Percentiles rank a stretch among this genome's conserved stretches.
Evolutionary conservation across 2,888 invertebrate genomes (phyloP).

Genomic region (Dasypolia templi): DNA sequence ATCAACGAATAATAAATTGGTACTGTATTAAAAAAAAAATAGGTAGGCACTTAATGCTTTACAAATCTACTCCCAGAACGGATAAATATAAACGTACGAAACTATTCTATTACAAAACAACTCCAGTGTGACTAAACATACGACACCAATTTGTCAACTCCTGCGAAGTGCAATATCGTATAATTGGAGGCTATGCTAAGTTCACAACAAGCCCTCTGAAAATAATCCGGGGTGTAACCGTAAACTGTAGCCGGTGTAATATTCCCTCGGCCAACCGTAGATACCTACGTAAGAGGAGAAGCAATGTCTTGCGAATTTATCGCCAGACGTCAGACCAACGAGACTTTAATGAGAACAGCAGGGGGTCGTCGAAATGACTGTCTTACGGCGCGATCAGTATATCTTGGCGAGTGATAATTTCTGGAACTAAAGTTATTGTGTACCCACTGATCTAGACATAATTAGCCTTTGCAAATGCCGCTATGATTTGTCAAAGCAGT

Average conservation of each 20-base stretch:
- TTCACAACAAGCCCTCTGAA: conserved; percentile 61
- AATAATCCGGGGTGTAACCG: conserved; percentile 58
- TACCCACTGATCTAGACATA: conserved; percentile 13
- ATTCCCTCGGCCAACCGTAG: conserved; percentile 44
- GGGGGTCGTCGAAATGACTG: conserved; percentile 63
- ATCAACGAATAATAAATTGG: too few relatives aligned
- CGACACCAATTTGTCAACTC: conserved; percentile 51
- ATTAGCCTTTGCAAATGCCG: conserved; percentile 12
- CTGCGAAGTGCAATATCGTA: conserved; percentile 48
- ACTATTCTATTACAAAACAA: conserved; percentile 18
- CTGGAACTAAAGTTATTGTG: conserved; percentile 21
- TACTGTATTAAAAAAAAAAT: too few relatives aligned
- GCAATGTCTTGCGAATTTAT: conserved; percentile 66
- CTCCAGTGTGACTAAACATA: conserved; percentile 35
- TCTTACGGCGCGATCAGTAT: conserved; percentile 21
- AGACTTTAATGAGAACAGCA: conserved; percentile 72
- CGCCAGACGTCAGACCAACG: conserved; percentile 53
- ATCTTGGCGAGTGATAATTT: conserved; percentile 28
- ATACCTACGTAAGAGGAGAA: conserved; percentile 50
- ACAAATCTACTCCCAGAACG: too few relatives aligned
- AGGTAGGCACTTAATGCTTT: too few relatives aligned
- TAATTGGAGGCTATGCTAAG: conserved; percentile 57
- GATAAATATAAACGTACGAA: too few relatives aligned
- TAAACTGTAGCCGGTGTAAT: conserved; percentile 62
- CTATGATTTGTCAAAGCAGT: conserved; percentile 3